These are phyloP conservation scores for Ecliptopera silaceata DNA, from an alignment of 2,888 invertebrate species.

Conservation along the genomic window DNA sequence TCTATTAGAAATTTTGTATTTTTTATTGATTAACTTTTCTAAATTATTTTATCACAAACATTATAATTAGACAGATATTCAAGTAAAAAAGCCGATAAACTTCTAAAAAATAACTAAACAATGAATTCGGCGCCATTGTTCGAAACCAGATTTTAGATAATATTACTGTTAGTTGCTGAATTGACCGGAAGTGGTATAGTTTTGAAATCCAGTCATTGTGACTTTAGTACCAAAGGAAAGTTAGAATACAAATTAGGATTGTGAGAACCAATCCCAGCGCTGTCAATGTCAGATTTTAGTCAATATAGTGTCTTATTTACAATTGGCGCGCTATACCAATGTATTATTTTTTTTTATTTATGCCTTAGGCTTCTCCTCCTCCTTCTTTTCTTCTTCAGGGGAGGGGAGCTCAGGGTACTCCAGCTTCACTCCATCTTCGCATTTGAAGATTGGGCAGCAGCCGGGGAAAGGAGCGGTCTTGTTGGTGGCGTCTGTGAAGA, in stretches of 20 bases:
- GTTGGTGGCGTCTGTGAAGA: conserved; percentile 89
- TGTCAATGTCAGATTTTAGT: conserved; percentile 10
- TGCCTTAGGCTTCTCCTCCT: conserved; percentile 64
- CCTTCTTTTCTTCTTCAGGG: conserved; percentile 65
- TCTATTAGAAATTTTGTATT: conserved; percentile 70
- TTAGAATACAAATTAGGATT: conserved; percentile 39
- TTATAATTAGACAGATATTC: conserved; percentile 74
- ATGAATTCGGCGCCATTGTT: conserved; percentile 22
- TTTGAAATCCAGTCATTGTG: conserved; percentile 41
- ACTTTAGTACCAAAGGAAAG: conserved; percentile 26
- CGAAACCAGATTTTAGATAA: conserved; percentile 25
- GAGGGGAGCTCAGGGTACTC: conserved; percentile 92
- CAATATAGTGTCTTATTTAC: neutral
- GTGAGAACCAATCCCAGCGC: conserved; percentile 53
- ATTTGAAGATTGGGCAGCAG: conserved; percentile 93
- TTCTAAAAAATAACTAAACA: conserved; percentile 56
- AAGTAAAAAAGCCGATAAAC: conserved; percentile 73
- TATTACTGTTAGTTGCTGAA: conserved; percentile 35
- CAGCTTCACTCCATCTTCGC: conserved; percentile 92
- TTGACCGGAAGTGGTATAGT: conserved; percentile 63
- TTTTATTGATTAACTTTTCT: conserved; percentile 64
- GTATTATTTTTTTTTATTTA: conserved; percentile 44
- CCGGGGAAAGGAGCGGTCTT: conserved; percentile 94
- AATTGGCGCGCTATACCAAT: neutral
- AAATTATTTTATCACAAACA: conserved; percentile 73